phyloP scores from a whole-genome alignment of 1,140 invertebrate genomes.

The Trissolcus basalis region DNA sequence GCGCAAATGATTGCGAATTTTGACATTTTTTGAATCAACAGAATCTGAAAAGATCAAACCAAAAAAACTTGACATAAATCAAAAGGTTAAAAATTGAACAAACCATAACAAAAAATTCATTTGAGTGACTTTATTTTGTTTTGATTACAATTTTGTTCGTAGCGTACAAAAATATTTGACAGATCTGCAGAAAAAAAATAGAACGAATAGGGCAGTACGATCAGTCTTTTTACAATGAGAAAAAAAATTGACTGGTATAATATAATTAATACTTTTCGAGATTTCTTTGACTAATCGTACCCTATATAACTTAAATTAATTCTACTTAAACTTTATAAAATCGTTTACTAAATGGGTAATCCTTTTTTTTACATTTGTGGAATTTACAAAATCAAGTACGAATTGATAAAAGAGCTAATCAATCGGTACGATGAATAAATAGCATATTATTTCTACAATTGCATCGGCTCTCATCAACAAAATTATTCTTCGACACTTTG shows the following conservation, averaged over 20 bases:
- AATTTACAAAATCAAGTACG: conserved; percentile 30
- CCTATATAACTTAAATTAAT: conserved; percentile 3
- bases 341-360: background rate
- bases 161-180: conserved; percentile 35
- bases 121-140: conserved; percentile 16
- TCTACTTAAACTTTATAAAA: background rate
- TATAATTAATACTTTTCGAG: conserved; percentile 10
- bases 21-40: too few species aligned
- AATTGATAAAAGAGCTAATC: conserved; percentile 7
- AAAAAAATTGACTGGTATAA: background rate
- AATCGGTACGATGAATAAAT: conserved; percentile 50
- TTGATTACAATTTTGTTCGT: conserved; percentile 33
- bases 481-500: background rate
- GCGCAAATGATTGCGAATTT: too few species aligned
- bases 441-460: conserved; percentile 49
- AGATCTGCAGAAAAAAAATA: background rate
- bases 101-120: too few species aligned
- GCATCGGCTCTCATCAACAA: conserved; percentile 45
- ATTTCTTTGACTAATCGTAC: conserved; percentile 28
- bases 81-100: too few species aligned
- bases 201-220: conserved; percentile 17
- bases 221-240: conserved; percentile 9
- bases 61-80: too few species aligned
- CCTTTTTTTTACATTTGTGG: conserved; percentile 40
- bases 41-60: too few species aligned